phyloP scores from a whole-genome alignment of 2,888 invertebrate species.

The Eucera pruinosa region DNA sequence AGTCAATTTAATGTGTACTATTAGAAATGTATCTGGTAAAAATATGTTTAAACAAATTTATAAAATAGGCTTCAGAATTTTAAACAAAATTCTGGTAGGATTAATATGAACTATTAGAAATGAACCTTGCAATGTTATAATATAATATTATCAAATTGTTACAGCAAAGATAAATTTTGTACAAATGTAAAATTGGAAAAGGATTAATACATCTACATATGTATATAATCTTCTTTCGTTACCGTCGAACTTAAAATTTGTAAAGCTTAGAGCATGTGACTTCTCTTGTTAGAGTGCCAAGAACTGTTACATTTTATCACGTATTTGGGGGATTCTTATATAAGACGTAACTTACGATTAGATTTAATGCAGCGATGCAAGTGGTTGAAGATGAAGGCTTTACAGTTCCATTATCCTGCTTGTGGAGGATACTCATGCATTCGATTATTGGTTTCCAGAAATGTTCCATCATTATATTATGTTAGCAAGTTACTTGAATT shows the following conservation, averaged over 20 bases:
- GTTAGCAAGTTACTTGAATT: not conserved
- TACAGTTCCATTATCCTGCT: constrained; percentile 1
- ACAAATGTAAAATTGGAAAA: too few relatives aligned
- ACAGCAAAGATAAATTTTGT: too few relatives aligned
- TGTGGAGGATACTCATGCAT: not conserved
- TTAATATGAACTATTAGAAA: too few relatives aligned
- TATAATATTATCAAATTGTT: too few relatives aligned
- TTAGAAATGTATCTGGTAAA: too few relatives aligned
- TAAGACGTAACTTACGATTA: not conserved
- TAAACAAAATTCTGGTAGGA: too few relatives aligned
- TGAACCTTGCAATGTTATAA: too few relatives aligned
- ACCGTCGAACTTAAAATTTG: not conserved
- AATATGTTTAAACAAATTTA: too few relatives aligned
- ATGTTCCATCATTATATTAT: not conserved
- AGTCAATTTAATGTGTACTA: too few relatives aligned
- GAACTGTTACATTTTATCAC: not conserved
- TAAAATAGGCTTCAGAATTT: too few relatives aligned
- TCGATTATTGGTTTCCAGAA: constrained; percentile 9
- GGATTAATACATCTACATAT: too few relatives aligned
- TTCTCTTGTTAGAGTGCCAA: not conserved
- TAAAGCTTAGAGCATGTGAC: not conserved
- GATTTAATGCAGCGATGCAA: constrained; percentile 1
- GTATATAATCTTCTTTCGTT: too few relatives aligned
- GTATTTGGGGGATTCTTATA: not conserved
- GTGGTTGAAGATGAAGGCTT: constrained; percentile 12